Evolutionary conservation across 2,888 invertebrate genomes (phyloP).

Genomic region (Hermaeophaga mercurialis): DNA sequence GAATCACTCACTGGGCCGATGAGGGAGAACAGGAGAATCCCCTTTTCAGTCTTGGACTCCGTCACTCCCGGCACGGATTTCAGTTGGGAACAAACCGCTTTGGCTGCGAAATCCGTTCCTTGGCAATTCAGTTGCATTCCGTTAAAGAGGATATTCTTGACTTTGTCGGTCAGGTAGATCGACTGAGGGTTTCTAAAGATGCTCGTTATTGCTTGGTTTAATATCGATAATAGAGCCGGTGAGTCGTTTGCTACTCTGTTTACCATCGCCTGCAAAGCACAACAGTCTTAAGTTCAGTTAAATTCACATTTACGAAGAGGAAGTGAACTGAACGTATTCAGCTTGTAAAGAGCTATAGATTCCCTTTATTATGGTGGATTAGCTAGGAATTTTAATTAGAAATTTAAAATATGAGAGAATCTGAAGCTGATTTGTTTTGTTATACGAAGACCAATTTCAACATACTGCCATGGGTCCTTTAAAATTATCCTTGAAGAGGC

Average conservation of each 20-base stretch:
- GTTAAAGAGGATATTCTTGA: conserved; percentile 74
- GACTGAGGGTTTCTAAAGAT: conserved; percentile 69
- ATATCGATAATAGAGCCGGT: conserved; percentile 69
- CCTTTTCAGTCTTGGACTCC: conserved; percentile 62
- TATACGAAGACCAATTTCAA: no score
- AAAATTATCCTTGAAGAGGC: no score
- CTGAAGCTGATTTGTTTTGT: no score
- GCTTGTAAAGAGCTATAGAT: no score
- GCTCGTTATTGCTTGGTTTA: conserved; percentile 70
- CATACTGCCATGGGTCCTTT: no score
- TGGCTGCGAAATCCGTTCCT: conserved; percentile 74
- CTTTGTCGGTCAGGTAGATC: conserved; percentile 68
- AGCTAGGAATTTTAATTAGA: no score
- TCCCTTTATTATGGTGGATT: no score
- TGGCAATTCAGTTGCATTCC: conserved; percentile 76
- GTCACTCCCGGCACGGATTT: conserved; percentile 64
- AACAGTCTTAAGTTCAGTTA: no score
- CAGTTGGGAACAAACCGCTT: conserved; percentile 72
- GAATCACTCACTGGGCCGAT: conserved; percentile 72
- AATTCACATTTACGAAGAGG: no score
- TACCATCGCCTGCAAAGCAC: conserved; percentile 60
- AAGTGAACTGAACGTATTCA: no score
- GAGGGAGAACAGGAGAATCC: conserved; percentile 73
- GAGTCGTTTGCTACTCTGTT: conserved; percentile 65
- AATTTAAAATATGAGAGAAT: no score